Base-by-base conservation (phyloP, 2,888 invertebrate species). In the Plagodis pulveraria region DNA sequence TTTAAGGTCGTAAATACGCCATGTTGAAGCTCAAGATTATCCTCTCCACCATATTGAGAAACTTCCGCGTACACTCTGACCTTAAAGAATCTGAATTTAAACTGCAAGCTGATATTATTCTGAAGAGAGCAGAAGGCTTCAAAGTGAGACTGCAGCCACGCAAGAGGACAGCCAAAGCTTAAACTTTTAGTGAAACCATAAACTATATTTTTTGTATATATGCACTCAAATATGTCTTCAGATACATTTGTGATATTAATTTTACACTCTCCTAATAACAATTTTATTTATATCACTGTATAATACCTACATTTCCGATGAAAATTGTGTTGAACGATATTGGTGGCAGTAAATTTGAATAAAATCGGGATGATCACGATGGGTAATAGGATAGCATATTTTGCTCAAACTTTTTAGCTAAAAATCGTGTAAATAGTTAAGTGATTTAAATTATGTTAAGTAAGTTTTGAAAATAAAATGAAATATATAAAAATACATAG, bases 11-110 rank as follows among this genome's bases (percentile, higher is more conserved):
- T 64, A 96, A 96, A 83, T 96, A 96, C 80, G 96, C 96, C 42
- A 96, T 96, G 95, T 86, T 96, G 70, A 96, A 96, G 81, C 87
- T 96, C 75, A 96, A 96, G 88, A 95, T 96, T 62, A 93, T 96
- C 62, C 90, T 96, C 22, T 96, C 96, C 6, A 96, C 96, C 58
- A 95, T 96, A 72, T 78, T 96, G 70, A 94, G 96, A 72, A 95
- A 95, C 78, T 96, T 95, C 93, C 94, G 94, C 60, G 94, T 96
- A n/a, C 79, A 93, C 60, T 96, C 96, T 6, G 95, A 95, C 77
- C 84, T 95, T 32, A 93, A 93, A 56, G 95, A 96, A 74, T 85
- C 93, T 32, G 96, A 96, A 71, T 96, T 96, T 84, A 92, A 94
- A 77, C 92, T 96, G 12, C 96, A 95, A 83, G 95, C 95, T 43